Percentiles rank a stretch among this genome's conserved stretches.
These are phyloP conservation scores for Coendou prehensilis DNA, from an alignment of 2,797 vertebrate genomes.

Conservation along the genomic window DNA sequence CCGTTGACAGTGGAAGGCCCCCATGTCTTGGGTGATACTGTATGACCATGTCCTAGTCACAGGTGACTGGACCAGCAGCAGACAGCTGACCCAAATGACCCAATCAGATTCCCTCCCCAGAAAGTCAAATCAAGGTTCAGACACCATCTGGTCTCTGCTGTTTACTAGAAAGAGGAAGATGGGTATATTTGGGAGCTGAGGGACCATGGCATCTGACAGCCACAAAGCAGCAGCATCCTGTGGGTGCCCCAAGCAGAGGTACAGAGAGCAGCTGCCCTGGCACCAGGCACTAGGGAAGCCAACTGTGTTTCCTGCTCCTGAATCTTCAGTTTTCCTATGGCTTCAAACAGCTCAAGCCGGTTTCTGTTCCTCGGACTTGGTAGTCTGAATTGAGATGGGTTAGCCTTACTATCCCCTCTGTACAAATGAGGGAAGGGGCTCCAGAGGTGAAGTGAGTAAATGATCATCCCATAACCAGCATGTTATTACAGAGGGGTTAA, in stretches of 20 bases:
- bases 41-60: neutral
- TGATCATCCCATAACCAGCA: neutral
- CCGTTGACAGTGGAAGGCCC: neutral
- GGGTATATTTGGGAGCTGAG: neutral
- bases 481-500: neutral
- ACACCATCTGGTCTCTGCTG: neutral
- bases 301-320: neutral
- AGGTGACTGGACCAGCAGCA: neutral
- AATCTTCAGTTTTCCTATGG: neutral
- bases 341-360: conserved; percentile 24
- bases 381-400: neutral
- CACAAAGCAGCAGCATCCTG: neutral
- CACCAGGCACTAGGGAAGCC: neutral
- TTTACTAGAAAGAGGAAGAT: neutral
- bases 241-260: neutral
- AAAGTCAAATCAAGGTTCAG: neutral
- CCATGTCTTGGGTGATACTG: neutral
- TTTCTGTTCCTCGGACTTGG: conserved; percentile 50
- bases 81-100: neutral
- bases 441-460: neutral
- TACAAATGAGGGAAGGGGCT: conserved; percentile 15
- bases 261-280: neutral
- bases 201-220: neutral
- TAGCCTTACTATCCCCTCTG: neutral
- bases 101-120: conserved; percentile 8